Evolutionary conservation across 2,113 vertebrate species (phyloP).

Genomic region (Sinocyclocheilus rhinocerous): DNA sequence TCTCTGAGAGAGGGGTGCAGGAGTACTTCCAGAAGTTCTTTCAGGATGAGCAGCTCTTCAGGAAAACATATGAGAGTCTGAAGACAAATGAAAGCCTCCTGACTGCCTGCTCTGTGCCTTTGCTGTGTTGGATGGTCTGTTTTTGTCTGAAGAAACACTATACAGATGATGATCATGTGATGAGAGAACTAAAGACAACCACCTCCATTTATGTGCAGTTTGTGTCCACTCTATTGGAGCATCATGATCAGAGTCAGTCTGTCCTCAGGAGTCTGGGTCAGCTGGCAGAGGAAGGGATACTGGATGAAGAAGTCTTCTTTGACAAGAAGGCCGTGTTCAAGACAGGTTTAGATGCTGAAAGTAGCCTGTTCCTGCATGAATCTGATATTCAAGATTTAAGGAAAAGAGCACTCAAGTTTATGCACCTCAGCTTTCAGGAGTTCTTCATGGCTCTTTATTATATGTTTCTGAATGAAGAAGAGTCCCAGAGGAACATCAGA

Average conservation of each 20-base stretch:
- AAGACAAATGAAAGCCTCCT: neutral
- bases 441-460: too few relatives aligned
- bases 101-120: neutral
- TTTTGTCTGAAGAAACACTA: neutral
- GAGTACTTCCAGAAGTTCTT: conserved; percentile 22
- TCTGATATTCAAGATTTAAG: too few relatives aligned
- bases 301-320: too few relatives aligned
- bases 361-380: too few relatives aligned
- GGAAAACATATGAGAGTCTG: neutral
- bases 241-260: neutral
- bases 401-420: too few relatives aligned
- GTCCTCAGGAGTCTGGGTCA: neutral
- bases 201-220: conserved; percentile 1
- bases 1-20: conserved; percentile 37
- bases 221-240: conserved; percentile 33
- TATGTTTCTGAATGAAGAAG: too few relatives aligned
- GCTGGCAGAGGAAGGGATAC: neutral
- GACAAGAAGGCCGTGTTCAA: too few relatives aligned
- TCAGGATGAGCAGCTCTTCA: neutral
- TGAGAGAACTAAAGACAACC: conserved; percentile 4
- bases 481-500: too few relatives aligned
- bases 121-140: conserved; percentile 21
- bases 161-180: neutral
- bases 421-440: too few relatives aligned
- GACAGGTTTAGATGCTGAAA: too few relatives aligned